Evolutionary conservation across 2,113 vertebrate species (phyloP).

Genomic region (Ursus arctos): DNA sequence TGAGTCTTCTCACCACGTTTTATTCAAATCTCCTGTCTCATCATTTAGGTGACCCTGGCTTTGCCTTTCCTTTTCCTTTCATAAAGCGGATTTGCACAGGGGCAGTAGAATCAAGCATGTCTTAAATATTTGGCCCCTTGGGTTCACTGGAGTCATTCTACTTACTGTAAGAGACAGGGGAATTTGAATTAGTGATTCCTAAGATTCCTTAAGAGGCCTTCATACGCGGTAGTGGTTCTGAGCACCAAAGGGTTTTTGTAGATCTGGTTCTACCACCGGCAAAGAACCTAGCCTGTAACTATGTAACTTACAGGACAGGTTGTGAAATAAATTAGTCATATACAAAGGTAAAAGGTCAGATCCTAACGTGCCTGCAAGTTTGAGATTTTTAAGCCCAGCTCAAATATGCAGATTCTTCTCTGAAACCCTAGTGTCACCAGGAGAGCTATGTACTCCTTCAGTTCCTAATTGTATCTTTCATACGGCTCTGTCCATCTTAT

Average conservation of each 20-base stretch:
- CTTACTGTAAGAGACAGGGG: neutral
- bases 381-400: neutral
- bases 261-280: neutral
- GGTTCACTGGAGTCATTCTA: neutral
- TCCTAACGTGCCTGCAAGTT: neutral
- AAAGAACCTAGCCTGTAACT: neutral
- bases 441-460: neutral
- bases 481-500: neutral
- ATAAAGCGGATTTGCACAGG: neutral
- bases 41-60: neutral
- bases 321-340: conserved; percentile 15
- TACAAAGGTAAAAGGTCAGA: neutral
- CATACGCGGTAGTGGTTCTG: neutral
- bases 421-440: neutral
- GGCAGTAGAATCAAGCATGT: neutral
- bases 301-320: neutral
- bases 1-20: neutral
- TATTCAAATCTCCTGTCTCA: neutral
- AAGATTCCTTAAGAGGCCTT: neutral
- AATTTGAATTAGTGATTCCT: neutral
- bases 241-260: neutral
- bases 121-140: neutral
- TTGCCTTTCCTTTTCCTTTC: conserved; percentile 10
- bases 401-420: neutral
- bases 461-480: neutral